phyloP scores from a whole-genome alignment of 2,113 vertebrate species.

The Dasyurus viverrinus region DNA sequence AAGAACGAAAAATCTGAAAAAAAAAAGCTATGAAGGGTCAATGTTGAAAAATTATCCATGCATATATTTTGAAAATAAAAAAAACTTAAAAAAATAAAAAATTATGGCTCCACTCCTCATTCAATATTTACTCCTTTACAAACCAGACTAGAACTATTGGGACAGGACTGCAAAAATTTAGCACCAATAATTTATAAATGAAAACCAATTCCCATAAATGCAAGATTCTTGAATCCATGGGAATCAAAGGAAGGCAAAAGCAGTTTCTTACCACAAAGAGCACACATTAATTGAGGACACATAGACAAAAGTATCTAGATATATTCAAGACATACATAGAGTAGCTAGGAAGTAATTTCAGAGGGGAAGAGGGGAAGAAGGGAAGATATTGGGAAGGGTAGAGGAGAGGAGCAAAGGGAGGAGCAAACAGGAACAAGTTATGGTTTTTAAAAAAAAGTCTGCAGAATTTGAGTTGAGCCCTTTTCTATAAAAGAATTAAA shows the following conservation, averaged over 20 bases:
- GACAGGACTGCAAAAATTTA: neutral
- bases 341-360: neutral
- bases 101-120: too few species aligned
- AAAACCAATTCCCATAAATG: neutral
- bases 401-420: too few species aligned
- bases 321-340: neutral
- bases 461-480: neutral
- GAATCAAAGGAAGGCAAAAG: conserved; percentile 1
- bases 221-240: neutral
- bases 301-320: neutral
- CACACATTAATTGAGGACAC: neutral
- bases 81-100: too few species aligned
- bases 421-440: neutral
- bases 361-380: too few species aligned
- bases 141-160: neutral
- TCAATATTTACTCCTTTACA: too few species aligned
- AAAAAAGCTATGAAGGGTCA: too few species aligned
- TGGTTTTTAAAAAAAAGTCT: neutral
- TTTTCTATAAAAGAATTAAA: neutral
- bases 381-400: neutral
- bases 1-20: too few species aligned
- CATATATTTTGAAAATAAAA: too few species aligned
- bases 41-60: too few species aligned
- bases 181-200: neutral
- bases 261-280: neutral